Base-by-base conservation (phyloP, 2,113 vertebrate species). In the Tragulus kanchil region DNA sequence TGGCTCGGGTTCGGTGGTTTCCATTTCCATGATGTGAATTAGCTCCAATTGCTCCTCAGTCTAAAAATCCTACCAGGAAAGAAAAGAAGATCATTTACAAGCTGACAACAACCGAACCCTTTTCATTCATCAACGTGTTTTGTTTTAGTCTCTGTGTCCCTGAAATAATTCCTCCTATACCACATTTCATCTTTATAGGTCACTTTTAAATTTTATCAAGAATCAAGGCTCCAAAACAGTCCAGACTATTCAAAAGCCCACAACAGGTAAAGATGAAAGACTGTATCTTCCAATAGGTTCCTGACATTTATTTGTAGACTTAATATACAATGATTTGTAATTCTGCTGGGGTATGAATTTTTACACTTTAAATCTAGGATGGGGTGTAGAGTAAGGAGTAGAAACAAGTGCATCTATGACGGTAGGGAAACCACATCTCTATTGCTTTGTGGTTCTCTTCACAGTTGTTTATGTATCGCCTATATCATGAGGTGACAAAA, bases 21-120 rank as follows among this genome's bases (percentile, higher is more conserved):
- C 99, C 98, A 99, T 99, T 95, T 98, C 96, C 96, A 98, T 97
- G 65, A 62, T 85, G 95, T 88, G 59, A 56, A 90, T 85, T 79
- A 95, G 82, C 36, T 92, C 87, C 97, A 95, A 95, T 23, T 97
- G 92, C 0, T 93, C 96, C 97, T 96, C 97, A 95, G 94, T 92
- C 93, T 97, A 94, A 93, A 97, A 97, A 56, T 97, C 94, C 97
- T 97, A 97, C 77, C 28, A 97, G 85, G 97, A 97, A 98, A 97
- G 93, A 79, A 98, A 98, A 94, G 95, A 97, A 97, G 61, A 96
- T 95, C 87, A 97, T 84, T 94, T 96, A 81, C n/a, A 94, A 95
- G 92, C 59, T 87, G 86, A 94, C 36, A 95, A 88, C 83, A 96
- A 93, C 9, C 8, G 15, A 45, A 86, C n/a, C 67, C 56, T 78